phyloP scores from a whole-genome alignment of 2,113 vertebrate genomes.

The Lamprologus sp. region DNA sequence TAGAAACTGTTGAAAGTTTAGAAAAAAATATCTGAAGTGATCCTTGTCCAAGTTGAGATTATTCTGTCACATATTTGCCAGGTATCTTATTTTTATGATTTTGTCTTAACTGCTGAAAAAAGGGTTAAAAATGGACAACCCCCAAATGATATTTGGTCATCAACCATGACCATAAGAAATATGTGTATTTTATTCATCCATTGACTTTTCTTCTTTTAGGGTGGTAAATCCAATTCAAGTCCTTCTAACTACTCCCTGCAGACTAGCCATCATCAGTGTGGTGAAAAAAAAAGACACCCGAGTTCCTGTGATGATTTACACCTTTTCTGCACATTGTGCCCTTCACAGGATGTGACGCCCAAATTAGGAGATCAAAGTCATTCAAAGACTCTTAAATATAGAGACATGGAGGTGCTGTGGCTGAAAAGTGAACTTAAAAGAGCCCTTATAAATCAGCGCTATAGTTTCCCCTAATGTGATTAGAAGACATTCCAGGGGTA shows the following conservation, averaged over 20 bases:
- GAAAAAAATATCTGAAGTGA: not conserved
- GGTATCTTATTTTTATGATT: not conserved
- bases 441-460: constrained; percentile 62
- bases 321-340: constrained; percentile 33
- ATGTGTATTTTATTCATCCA: not conserved
- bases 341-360: constrained; percentile 48
- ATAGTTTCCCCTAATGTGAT: constrained; percentile 62
- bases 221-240: not conserved
- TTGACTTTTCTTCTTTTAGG: not conserved
- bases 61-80: not conserved
- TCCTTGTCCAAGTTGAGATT: not conserved
- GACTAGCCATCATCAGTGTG: not conserved
- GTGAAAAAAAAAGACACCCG: not conserved
- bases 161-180: not conserved
- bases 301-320: constrained; percentile 50
- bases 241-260: not conserved
- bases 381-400: constrained; percentile 59
- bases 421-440: constrained; percentile 60
- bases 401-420: constrained; percentile 29
- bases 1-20: not conserved
- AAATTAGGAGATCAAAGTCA: constrained; percentile 64
- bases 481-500: constrained; percentile 57
- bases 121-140: not conserved
- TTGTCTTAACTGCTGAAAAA: not conserved
- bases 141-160: not conserved